Percentiles rank a stretch among this genome's conserved stretches.
These are phyloP conservation scores for Forbesichthys papilliferus DNA, from an alignment of 2,113 vertebrate species.

Conservation along the genomic window DNA sequence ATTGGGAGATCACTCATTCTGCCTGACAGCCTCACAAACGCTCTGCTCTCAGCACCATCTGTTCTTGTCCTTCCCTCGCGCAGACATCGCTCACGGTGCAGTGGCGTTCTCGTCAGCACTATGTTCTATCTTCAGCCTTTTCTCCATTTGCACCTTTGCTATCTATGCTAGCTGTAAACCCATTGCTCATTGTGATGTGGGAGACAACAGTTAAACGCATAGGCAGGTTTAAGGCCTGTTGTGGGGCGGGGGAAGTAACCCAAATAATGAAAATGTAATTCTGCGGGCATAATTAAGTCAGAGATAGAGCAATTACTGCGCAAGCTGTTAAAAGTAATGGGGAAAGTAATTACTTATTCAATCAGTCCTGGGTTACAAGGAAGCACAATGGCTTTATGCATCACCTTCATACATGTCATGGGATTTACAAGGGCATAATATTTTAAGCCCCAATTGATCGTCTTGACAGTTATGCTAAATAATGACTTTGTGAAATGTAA, in stretches of 20 bases:
- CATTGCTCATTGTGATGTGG: constrained; percentile 21
- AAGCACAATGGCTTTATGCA: constrained; percentile 51
- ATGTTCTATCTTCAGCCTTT: not conserved
- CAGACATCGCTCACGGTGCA: too few species aligned
- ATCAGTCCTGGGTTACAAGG: constrained; percentile 66
- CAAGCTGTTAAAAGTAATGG: constrained; percentile 70
- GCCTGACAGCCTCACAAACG: not conserved
- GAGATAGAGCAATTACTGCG: constrained; percentile 66
- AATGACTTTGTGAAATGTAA: too few species aligned
- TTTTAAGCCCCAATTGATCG: constrained; percentile 47
- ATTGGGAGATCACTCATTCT: constrained; percentile 13
- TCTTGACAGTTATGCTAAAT: constrained; percentile 61
- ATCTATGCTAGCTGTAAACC: constrained; percentile 46
- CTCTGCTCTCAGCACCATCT: constrained; percentile 17
- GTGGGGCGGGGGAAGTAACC: constrained; percentile 44
- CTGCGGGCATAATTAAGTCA: constrained; percentile 73
- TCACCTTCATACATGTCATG: constrained; percentile 56
- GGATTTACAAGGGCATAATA: constrained; percentile 57
- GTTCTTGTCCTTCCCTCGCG: not conserved
- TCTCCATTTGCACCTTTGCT: constrained; percentile 21
- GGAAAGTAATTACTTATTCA: constrained; percentile 77
- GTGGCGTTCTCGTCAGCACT: not conserved
- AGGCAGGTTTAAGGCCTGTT: constrained; percentile 61
- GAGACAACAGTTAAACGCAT: constrained; percentile 54
- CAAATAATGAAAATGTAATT: constrained; percentile 73